Percentiles rank a stretch among this genome's conserved stretches.
phyloP scores from a whole-genome alignment of 2,797 vertebrate species.

The Alca torda region DNA sequence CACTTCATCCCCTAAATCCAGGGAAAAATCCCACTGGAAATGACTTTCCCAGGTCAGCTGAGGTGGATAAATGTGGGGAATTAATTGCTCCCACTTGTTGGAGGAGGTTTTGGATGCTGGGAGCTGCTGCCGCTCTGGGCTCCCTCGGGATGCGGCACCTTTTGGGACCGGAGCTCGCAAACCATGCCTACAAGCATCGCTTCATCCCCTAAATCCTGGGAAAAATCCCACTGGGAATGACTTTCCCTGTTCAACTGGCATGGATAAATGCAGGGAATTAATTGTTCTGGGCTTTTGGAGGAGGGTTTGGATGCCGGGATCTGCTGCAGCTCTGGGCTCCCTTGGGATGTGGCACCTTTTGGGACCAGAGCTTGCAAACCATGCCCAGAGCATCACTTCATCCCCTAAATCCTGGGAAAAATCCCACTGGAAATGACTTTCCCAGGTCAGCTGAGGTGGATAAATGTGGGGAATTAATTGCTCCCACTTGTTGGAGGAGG shows the following conservation, averaged over 20 bases:
- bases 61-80: too few species aligned
- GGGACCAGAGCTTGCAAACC: too few species aligned
- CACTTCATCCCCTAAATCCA: too few species aligned
- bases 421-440: background rate
- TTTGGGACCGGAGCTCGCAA: background rate
- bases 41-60: accelerated
- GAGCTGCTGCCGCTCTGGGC: background rate
- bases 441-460: too few species aligned
- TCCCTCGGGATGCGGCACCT: background rate
- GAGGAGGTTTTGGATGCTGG: background rate
- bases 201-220: background rate
- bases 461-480: background rate
- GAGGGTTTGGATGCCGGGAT: background rate
- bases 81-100: background rate
- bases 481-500: background rate
- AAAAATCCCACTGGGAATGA: background rate
- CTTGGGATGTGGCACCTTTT: too few species aligned
- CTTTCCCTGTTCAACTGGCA: background rate
- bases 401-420: too few species aligned
- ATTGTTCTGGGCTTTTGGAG: background rate
- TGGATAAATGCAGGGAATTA: background rate
- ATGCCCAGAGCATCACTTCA: too few species aligned
- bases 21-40: background rate
- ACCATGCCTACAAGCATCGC: too few species aligned
- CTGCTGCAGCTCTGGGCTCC: too few species aligned